Evolutionary conservation across 2,888 invertebrate genomes (phyloP).

Genomic region (Pherbina coryleti): DNA sequence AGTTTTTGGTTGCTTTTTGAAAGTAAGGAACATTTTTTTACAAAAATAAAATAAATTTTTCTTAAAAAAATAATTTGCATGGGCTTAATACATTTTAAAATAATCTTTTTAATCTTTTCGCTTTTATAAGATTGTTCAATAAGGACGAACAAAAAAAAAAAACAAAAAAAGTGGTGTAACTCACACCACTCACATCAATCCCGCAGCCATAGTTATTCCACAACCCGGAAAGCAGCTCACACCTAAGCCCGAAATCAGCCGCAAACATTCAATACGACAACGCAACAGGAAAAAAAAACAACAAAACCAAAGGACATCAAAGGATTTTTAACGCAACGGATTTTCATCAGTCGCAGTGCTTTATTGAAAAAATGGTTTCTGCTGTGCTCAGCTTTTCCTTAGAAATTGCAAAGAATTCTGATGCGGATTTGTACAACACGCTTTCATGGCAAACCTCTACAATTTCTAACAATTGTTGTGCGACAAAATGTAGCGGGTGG

Average conservation of each 20-base stretch:
- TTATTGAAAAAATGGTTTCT: conserved; percentile 42
- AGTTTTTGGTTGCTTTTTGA: too few species aligned
- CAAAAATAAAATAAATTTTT: too few species aligned
- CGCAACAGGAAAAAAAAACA: conserved; percentile 9
- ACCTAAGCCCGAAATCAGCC: conserved; percentile 27
- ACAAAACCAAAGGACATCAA: conserved; percentile 30
- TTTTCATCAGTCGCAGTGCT: neutral
- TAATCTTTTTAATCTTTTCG: too few species aligned
- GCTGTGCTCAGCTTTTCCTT: conserved; percentile 49
- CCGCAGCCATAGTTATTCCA: neutral
- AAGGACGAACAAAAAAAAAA: too few species aligned
- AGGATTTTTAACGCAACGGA: conserved; percentile 16
- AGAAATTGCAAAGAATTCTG: conserved; percentile 26
- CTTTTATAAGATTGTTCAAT: too few species aligned
- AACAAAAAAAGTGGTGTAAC: too few species aligned
- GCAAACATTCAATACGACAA: conserved; percentile 27
- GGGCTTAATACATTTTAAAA: too few species aligned
- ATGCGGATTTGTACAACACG: conserved; percentile 35
- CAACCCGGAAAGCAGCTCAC: conserved; percentile 1
- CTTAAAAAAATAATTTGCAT: too few species aligned
- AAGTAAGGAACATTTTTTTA: too few species aligned
- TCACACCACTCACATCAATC: too few species aligned
- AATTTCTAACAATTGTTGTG: neutral
- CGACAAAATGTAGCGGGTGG: neutral
- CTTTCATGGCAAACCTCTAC: neutral